These are phyloP conservation scores for Malaclemys terrapin DNA, from an alignment of 2,113 vertebrate genomes.

Conservation along the genomic window DNA sequence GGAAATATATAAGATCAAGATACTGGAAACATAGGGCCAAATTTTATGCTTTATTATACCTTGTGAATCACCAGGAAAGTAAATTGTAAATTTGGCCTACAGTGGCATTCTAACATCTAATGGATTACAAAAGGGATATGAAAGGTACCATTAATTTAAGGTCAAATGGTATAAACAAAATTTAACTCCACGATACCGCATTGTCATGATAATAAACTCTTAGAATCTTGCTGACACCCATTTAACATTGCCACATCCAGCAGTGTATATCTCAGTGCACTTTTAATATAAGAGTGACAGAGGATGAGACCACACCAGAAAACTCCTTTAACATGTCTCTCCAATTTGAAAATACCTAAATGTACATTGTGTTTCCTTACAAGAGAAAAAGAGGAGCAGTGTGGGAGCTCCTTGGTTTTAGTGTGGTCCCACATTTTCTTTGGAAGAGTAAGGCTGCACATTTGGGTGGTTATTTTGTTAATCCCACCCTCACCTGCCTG, in stretches of 20 bases:
- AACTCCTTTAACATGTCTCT: background rate
- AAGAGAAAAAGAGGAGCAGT: accelerated
- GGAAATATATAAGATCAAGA: background rate
- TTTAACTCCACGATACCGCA: accelerated
- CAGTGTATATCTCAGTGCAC: background rate
- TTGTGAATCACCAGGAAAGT: background rate
- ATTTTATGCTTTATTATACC: background rate
- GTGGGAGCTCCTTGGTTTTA: background rate
- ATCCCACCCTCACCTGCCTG: background rate
- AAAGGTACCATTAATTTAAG: background rate
- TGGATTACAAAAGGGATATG: background rate
- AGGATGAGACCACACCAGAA: slow-evolving; percentile 1
- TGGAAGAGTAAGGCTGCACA: accelerated
- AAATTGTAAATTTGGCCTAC: background rate
- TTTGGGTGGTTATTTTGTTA: background rate
- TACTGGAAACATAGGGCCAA: background rate
- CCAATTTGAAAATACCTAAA: background rate
- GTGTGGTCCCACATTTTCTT: background rate
- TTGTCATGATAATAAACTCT: background rate
- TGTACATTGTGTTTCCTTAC: accelerated
- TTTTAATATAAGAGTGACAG: background rate
- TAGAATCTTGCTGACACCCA: background rate
- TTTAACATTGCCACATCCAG: background rate
- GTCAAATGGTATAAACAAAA: accelerated
- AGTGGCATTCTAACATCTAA: background rate